A percentile compares a stretch with the other conserved stretches of the same genome.
Conservation (phyloP, 2,888 invertebrate species). For the Euspilapteryx auroguttella region DNA sequence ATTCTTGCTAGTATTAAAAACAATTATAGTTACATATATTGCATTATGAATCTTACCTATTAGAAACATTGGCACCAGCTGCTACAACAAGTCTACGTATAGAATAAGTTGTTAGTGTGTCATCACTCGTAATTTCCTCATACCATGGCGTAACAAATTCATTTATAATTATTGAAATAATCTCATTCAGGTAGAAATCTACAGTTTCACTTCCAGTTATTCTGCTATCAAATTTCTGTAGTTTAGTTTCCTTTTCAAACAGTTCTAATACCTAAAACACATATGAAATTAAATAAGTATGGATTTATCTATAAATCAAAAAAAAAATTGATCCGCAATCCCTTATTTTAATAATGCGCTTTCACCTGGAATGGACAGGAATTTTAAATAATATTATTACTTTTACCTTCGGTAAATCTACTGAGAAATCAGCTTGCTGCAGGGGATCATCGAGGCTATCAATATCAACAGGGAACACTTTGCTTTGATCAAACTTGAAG, state of each 20-base stretch:
- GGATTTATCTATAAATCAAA: background rate
- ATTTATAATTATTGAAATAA: constrained; percentile 76
- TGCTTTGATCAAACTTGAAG: constrained; percentile 36
- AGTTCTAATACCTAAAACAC: constrained; percentile 37
- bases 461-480: constrained; percentile 35
- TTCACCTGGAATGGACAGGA: too few species aligned
- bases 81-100: constrained; percentile 72
- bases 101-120: constrained; percentile 69
- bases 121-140: constrained; percentile 67
- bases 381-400: background rate
- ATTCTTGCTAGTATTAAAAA: too few species aligned
- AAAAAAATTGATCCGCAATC: background rate
- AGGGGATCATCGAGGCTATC: constrained; percentile 48
- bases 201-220: constrained; percentile 86
- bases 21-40: too few species aligned
- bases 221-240: constrained; percentile 50
- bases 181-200: constrained; percentile 84
- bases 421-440: constrained; percentile 40
- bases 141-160: constrained; percentile 84
- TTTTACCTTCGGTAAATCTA: constrained; percentile 36
- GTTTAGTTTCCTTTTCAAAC: constrained; percentile 21
- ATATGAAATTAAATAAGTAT: constrained; percentile 5
- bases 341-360: background rate
- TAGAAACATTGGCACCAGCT: constrained; percentile 64
- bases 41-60: constrained; percentile 66